phyloP scores from a whole-genome alignment of 1,140 invertebrate species.

The Nasonia giraulti region DNA sequence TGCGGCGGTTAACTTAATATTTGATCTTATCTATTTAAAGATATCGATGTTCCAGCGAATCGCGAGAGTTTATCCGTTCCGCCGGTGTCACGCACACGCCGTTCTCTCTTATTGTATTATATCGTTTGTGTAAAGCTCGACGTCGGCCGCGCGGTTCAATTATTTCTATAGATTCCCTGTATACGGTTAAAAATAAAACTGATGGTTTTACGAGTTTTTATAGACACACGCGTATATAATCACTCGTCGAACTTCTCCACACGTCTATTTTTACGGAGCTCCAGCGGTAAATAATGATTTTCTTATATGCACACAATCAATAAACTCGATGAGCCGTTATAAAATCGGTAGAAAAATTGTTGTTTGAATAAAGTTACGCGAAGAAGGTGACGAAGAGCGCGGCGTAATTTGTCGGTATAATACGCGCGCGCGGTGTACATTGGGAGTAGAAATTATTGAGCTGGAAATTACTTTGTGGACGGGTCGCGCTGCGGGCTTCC shows the following conservation, averaged over 20 bases:
- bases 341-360: no score
- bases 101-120: background rate
- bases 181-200: background rate
- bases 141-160: background rate
- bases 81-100: no score
- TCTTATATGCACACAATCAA: no score
- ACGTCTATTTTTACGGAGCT: background rate
- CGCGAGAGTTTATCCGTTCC: background rate
- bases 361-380: no score
- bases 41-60: background rate
- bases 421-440: background rate
- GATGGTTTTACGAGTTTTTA: background rate
- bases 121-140: background rate
- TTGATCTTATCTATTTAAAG: conserved; percentile 15
- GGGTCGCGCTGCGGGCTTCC: background rate
- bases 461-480: conserved; percentile 25
- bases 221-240: background rate
- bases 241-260: background rate
- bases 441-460: conserved; percentile 30
- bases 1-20: background rate
- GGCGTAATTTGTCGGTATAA: background rate
- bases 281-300: no score
- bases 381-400: no score
- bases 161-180: conserved; percentile 13
- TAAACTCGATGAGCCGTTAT: no score